Percentiles rank a stretch among this genome's conserved stretches.
These are phyloP conservation scores for Chauna torquata DNA, from an alignment of 2,113 vertebrate species.

Conservation along the genomic window DNA sequence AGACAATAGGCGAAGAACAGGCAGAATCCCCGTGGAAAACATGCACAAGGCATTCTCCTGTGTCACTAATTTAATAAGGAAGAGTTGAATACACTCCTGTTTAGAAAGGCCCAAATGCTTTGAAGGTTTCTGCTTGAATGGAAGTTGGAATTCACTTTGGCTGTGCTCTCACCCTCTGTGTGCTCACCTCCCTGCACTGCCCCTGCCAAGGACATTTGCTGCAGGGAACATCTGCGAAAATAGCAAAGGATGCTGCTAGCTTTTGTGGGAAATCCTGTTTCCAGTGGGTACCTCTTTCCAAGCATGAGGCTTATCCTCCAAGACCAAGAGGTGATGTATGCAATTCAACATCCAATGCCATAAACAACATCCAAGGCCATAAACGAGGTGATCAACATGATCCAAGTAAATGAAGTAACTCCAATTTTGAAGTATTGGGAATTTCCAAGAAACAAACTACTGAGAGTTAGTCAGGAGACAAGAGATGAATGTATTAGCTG, in stretches of 20 bases:
- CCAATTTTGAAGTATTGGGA: neutral
- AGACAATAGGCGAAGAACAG: slow-evolving; percentile 18
- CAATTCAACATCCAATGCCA: neutral
- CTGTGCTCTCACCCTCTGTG: neutral
- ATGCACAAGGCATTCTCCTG: slow-evolving; percentile 11
- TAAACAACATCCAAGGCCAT: neutral
- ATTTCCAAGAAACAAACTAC: neutral
- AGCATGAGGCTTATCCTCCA: neutral
- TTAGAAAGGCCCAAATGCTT: slow-evolving; percentile 30
- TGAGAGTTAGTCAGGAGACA: neutral
- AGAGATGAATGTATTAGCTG: neutral
- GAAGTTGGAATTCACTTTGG: slow-evolving; percentile 42
- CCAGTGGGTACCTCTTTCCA: neutral
- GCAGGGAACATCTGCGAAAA: neutral
- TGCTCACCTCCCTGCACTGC: neutral
- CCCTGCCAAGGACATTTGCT: neutral
- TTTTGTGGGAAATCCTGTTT: slow-evolving; percentile 4
- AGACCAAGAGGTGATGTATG: neutral
- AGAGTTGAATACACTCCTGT: neutral
- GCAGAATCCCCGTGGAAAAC: neutral
- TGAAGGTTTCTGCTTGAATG: slow-evolving; percentile 40
- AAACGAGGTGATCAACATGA: neutral
- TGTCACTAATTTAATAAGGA: slow-evolving; percentile 29
- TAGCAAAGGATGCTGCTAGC: neutral
- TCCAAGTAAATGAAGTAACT: neutral